Percentiles rank a stretch among this genome's conserved stretches.
phyloP scores from a whole-genome alignment of 2,113 vertebrate species.

The Aegithalos caudatus region DNA sequence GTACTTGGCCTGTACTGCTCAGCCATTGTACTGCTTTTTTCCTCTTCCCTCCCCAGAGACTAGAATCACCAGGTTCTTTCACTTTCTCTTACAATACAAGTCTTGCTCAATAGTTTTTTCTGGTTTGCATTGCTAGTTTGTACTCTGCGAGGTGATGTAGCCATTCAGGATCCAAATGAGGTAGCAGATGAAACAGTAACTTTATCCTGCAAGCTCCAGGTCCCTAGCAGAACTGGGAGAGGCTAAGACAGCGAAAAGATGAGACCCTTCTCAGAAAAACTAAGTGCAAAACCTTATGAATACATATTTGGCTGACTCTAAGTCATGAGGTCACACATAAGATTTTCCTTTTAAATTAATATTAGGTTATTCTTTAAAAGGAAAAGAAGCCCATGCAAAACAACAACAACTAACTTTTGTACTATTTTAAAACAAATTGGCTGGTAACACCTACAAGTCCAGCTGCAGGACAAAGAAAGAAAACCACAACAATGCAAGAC shows the following conservation, averaged over 20 bases:
- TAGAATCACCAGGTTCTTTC: background rate
- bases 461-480: background rate
- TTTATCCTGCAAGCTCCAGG: background rate
- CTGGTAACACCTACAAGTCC: background rate
- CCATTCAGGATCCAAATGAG: background rate
- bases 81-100: slow-evolving; percentile 21
- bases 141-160: background rate
- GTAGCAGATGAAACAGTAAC: background rate
- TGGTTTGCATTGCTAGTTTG: background rate
- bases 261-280: background rate
- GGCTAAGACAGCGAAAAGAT: background rate
- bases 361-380: background rate
- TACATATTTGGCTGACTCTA: background rate
- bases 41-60: background rate
- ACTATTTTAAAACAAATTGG: background rate
- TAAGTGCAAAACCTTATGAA: background rate
- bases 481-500: background rate
- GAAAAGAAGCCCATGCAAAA: too few relatives aligned
- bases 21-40: slow-evolving; percentile 21
- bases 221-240: rapidly evolving
- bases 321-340: background rate
- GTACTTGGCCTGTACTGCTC: background rate
- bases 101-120: background rate
- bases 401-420: background rate
- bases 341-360: background rate